These are phyloP conservation scores for Chionomys nivalis DNA, from an alignment of 2,113 vertebrate species.

Conservation along the genomic window DNA sequence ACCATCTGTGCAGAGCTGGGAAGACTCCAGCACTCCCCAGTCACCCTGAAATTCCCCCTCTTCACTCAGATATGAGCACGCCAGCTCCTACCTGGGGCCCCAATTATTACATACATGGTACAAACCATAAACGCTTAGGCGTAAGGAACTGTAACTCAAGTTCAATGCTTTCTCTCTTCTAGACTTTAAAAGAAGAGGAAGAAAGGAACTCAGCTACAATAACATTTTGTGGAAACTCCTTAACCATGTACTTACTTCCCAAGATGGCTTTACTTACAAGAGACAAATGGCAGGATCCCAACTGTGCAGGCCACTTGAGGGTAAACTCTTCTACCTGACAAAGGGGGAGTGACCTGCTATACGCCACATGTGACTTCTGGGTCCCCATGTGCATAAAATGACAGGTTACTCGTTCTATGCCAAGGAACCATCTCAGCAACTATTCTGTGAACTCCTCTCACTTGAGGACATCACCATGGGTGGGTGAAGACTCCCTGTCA, in stretches of 20 bases:
- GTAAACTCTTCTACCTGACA: background rate
- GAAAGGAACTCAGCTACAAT: background rate
- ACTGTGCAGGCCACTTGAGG: background rate
- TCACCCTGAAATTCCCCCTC: background rate
- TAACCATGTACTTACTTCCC: background rate
- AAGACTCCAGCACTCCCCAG: background rate
- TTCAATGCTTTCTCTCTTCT: background rate
- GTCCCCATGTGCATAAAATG: background rate
- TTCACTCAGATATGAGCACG: fast-evolving
- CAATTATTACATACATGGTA: background rate
- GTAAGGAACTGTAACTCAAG: background rate
- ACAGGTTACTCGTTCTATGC: background rate
- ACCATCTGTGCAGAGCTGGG: background rate
- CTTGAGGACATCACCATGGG: background rate
- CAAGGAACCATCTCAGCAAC: background rate
- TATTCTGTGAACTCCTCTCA: too few relatives aligned
- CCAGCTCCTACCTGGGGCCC: too few relatives aligned
- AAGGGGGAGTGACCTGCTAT: background rate
- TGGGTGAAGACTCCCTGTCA: background rate
- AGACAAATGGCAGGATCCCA: background rate
- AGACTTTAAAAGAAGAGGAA: background rate
- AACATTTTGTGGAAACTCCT: fast-evolving
- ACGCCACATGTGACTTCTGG: background rate
- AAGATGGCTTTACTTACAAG: background rate
- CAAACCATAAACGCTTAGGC: background rate